Evolutionary conservation across 2,113 vertebrate species (phyloP), one percentile per base, ranked within the genome.

Genomic region (Pseudolaguvia tuberculata): DNA sequence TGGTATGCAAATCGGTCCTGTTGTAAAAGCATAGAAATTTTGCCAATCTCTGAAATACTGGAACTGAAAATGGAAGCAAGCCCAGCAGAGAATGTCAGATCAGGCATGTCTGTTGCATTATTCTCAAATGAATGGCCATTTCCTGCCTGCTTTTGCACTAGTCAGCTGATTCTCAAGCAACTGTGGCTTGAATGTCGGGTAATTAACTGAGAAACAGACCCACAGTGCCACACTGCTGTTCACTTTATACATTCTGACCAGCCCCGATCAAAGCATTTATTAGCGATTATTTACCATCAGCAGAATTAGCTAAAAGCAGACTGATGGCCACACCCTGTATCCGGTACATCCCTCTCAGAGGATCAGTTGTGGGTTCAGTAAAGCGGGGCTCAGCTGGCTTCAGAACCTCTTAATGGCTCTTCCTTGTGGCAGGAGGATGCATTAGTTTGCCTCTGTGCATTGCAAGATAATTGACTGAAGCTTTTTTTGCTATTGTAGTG

Each of bases 371-470:
- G 61, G 65, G 58, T 77, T 74, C 59, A 65, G 50, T 23, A 27
- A 62, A 65, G 47, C 4, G 20, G 63, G 65, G 63, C 70, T 72
- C 74, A 76, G 70, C 74, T 77, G 75, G 75, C 75, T 62, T 62
- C 31, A 53, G 57, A 50, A 62, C 21, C 17, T 47, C 56, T 68
- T 77, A 80, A 73, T 80, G 57, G 63, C 52, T 74, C 57, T 50
- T 80, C 58, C 47, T 66, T 31, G 45, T 70, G 29, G 21, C 57
- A 29, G 27, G 42, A 66, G 45, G 31, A 73, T 61, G 29, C 63
- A 73, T 77, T 68, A 70, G 55, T 25, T 67, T 27, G 23, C n/a
- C 51, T 74, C 21, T n/a, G n/a, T 73, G 39, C 58, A 45, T 23
- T 42, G 47, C 42, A 65, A 65, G 31, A 56, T 42, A 66, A 70